Base-by-base conservation (phyloP, 1,140 invertebrate species). In the Mylabris phalerata region DNA sequence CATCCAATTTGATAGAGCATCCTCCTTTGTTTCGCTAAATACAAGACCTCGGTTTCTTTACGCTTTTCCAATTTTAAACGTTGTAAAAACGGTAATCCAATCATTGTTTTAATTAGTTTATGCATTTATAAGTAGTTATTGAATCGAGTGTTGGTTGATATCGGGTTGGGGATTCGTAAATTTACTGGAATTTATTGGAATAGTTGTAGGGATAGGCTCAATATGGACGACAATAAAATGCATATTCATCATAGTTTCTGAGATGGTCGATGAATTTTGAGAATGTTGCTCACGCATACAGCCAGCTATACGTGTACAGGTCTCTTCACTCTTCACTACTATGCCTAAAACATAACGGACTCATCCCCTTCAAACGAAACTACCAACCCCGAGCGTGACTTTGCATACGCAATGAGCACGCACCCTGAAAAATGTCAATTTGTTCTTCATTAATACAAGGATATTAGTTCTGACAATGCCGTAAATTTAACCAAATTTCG, bases 401-500 rank as follows among this genome's bases (percentile, higher is more conserved):
- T 47, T 47, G 62, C 62, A 64, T 64, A 64, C 62, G 51, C 55
- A 64, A 64, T 56, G 55, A 64, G 62, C 62, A 64, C 62, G 62
- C 62, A 64, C 62, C 62, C 62, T 58, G 62, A 64, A 64, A 64
- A 64, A 64, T 64, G 62, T 64, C 62, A 64, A 64, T 64, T 64
- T 61, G 62, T 64, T 64, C 62, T 57, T 64, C 62, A 64, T 64
- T 64, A 64, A 64, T 64, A 32, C 50, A 45, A 50, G 62, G 62
- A 63, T 63, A 63, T 63, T 63, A 63, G 61, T 59, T 63, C 49
- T 52, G 57, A 56, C 61, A 60, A 42, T 40, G 55, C 45, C 57
- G 58, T 63, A 63, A 63, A 63, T 63, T 48, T 50, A 39, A 7
- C 50, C 10, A 25, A 51, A 51, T 41, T 39, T 41, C 38, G 9